Percentiles rank a stretch among this genome's conserved stretches.
Conservation (phyloP, 2,797 vertebrate species). For the Oryzias sinensis region DNA sequence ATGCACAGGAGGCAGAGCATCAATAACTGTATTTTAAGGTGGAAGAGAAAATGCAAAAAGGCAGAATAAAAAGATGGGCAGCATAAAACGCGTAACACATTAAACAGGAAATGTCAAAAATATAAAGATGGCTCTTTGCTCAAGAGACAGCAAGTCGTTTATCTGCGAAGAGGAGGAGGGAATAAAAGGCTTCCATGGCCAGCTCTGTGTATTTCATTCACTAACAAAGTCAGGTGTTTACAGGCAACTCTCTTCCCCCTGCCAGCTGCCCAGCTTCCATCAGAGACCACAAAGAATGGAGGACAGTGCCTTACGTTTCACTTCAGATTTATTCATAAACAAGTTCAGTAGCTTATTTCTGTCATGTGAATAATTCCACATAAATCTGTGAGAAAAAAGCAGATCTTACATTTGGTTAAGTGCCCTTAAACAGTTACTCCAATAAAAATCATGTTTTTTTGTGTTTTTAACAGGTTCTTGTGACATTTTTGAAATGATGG, state of each 20-base stretch:
- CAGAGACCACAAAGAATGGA: slow-evolving; percentile 35
- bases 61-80: slow-evolving; percentile 73
- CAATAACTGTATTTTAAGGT: slow-evolving; percentile 91
- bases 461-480: no score
- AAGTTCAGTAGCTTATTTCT: background rate
- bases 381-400: background rate
- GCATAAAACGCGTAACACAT: slow-evolving; percentile 81
- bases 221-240: slow-evolving; percentile 77
- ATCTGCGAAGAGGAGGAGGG: slow-evolving; percentile 76
- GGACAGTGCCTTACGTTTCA: slow-evolving; percentile 15
- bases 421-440: no score
- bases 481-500: no score
- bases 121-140: slow-evolving; percentile 81
- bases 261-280: slow-evolving; percentile 54
- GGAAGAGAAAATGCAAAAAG: slow-evolving; percentile 92
- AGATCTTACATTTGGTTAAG: no score
- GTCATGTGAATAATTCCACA: slow-evolving; percentile 6
- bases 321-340: slow-evolving; percentile 4
- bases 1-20: slow-evolving; percentile 93
- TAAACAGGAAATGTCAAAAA: slow-evolving; percentile 85
- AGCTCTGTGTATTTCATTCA: slow-evolving; percentile 77
- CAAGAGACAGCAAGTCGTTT: slow-evolving; percentile 76
- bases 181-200: slow-evolving; percentile 77
- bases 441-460: no score
- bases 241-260: slow-evolving; percentile 63